Percentiles rank a stretch among this genome's conserved stretches.
These are phyloP conservation scores for Xerus inauris DNA, from an alignment of 2,113 vertebrate species.

Conservation along the genomic window DNA sequence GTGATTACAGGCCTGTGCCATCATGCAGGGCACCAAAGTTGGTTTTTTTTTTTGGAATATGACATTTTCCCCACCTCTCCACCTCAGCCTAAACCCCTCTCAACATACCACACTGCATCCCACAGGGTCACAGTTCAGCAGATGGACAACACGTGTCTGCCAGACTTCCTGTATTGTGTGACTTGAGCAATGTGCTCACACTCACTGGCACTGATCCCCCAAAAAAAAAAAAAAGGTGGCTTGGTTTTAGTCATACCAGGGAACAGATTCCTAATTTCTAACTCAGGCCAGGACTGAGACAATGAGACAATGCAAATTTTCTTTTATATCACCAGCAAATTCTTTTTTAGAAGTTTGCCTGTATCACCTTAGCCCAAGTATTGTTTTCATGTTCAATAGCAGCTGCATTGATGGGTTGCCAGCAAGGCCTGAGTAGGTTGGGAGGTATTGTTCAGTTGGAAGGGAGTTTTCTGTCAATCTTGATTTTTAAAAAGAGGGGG, in stretches of 20 bases:
- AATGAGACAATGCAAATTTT: not conserved
- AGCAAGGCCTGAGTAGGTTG: not conserved
- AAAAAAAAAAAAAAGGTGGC: not conserved
- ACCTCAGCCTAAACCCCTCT: not conserved
- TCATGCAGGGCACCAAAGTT: not conserved
- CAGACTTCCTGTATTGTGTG: not conserved
- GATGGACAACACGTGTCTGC: not conserved
- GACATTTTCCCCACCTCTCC: not conserved
- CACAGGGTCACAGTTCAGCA: not conserved
- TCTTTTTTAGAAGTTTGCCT: conserved; percentile 30
- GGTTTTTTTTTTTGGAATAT: not conserved
- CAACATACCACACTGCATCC: not conserved
- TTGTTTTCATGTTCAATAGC: not conserved
- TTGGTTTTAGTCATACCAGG: not conserved
- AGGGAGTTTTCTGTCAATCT: conserved; percentile 58
- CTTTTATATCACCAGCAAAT: conserved; percentile 12
- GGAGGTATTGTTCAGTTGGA: conserved; percentile 22
- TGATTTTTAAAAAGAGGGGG: not conserved
- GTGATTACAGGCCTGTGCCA: too few relatives aligned
- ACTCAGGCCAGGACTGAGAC: not conserved
- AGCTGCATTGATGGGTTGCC: not conserved
- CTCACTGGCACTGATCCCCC: not conserved
- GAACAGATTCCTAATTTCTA: not conserved
- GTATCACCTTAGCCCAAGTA: not conserved
- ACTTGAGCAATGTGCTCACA: not conserved